phyloP scores from a whole-genome alignment of 1,140 invertebrate species.

The Trachymyrmex cornetzi region DNA sequence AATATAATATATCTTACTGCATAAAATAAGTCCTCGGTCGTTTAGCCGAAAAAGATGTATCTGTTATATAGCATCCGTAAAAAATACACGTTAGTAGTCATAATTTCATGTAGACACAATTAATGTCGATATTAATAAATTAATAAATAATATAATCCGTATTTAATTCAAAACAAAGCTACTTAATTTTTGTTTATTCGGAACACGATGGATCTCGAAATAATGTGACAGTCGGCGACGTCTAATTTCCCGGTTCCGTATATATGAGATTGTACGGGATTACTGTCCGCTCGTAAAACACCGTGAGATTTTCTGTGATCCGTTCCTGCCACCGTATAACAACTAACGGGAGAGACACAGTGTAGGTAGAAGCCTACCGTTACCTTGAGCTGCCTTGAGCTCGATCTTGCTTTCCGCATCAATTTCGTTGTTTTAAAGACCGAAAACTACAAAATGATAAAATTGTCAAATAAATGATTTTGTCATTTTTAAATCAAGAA shows the following conservation, averaged over 20 bases:
- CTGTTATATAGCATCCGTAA: background rate
- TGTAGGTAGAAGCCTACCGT: conserved; percentile 33
- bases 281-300: conserved; percentile 70
- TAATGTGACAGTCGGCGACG: conserved; percentile 21
- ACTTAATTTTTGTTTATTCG: conserved; percentile 40
- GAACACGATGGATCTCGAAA: conserved; percentile 1
- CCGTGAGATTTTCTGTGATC: conserved; percentile 69
- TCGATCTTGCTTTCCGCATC: conserved; percentile 30
- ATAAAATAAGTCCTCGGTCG: background rate
- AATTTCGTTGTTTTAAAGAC: background rate
- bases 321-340: conserved; percentile 58
- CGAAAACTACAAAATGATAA: background rate
- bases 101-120: background rate
- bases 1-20: background rate
- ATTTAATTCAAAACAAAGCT: background rate
- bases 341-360: conserved; percentile 17
- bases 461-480: background rate
- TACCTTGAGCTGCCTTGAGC: conserved; percentile 36
- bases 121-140: background rate
- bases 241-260: conserved; percentile 43
- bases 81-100: background rate
- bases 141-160: background rate
- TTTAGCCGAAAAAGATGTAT: background rate
- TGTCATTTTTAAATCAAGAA: background rate
- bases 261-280: conserved; percentile 53